Conservation (phyloP, 2,888 invertebrate genomes). For the Trichogramma evanescens region DNA sequence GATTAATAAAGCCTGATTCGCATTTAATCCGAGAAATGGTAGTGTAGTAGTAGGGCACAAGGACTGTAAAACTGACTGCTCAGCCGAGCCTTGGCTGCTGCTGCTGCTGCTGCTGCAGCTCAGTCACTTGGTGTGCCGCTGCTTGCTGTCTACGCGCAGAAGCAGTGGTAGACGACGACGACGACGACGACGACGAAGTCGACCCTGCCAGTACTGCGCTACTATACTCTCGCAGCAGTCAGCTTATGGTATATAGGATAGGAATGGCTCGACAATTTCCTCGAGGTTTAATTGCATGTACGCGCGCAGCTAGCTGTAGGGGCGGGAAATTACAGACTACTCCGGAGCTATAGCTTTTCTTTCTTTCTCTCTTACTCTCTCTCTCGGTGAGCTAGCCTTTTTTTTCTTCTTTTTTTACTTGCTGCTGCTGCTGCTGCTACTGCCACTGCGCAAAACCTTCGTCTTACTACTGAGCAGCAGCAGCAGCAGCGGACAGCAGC, state of each 20-base stretch:
- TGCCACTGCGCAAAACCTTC: conserved; percentile 4
- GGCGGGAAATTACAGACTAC: conserved; percentile 9
- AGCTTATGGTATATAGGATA: neutral
- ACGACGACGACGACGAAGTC: too few relatives aligned
- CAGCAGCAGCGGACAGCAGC: neutral
- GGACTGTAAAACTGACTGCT: conserved; percentile 21
- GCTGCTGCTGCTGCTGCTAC: neutral
- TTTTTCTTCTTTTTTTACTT: neutral
- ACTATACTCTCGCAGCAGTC: too few relatives aligned
- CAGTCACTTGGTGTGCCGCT: neutral
- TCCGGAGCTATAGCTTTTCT: neutral
- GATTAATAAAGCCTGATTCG: conserved; percentile 36
- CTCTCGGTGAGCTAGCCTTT: neutral
- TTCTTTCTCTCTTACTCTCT: neutral
- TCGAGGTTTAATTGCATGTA: conserved; percentile 22
- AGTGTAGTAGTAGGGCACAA: conserved; percentile 24
- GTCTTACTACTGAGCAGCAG: conserved; percentile 4
- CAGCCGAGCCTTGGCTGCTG: neutral
- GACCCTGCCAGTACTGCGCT: too few relatives aligned
- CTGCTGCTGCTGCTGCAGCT: neutral
- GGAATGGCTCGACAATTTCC: conserved; percentile 20
- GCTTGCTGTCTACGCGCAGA: too few relatives aligned
- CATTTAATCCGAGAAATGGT: conserved; percentile 26
- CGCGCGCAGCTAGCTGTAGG: conserved; percentile 1
- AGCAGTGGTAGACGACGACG: too few relatives aligned